Evolutionary conservation across 2,113 vertebrate species (phyloP).

Genomic region (Hemichromis elongatus): DNA sequence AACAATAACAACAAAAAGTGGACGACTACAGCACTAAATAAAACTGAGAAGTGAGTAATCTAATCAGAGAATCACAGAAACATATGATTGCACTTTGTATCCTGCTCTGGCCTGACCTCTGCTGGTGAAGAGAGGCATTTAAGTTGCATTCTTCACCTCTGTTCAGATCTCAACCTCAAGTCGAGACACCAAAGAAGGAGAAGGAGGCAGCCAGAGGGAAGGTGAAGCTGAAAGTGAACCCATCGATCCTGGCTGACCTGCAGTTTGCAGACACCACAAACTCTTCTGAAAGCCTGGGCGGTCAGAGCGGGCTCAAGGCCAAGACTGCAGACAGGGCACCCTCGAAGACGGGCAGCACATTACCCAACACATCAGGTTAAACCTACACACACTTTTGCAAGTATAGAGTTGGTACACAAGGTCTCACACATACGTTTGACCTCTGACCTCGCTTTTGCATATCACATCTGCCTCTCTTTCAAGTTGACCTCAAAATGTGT

Average conservation of each 20-base stretch:
- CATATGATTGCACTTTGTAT: not conserved
- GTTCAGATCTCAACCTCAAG: constrained; percentile 19
- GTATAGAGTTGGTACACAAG: not conserved
- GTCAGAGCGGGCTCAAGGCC: not conserved
- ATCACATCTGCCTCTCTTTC: not conserved
- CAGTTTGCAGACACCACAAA: not conserved
- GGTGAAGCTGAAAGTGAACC: constrained; percentile 49
- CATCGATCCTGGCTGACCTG: constrained; percentile 41
- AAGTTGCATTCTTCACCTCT: not conserved
- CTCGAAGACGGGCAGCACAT: not conserved
- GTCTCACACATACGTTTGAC: not conserved
- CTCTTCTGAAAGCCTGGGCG: not conserved
- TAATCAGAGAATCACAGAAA: not conserved
- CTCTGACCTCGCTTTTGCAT: not conserved
- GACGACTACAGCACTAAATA: constrained; percentile 1
- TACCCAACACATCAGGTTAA: constrained; percentile 51
- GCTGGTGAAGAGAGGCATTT: not conserved
- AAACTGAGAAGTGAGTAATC: constrained; percentile 41
- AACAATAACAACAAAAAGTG: constrained; percentile 51
- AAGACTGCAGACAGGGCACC: constrained; percentile 32
- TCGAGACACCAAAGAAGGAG: constrained; percentile 31
- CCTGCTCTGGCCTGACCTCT: not conserved
- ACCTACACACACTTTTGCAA: not conserved
- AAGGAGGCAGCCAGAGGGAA: not conserved
- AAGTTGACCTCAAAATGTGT: not conserved